Evolutionary conservation across 2,113 vertebrate species (phyloP), one percentile per base, ranked within the genome.

Genomic region (Taxidea taxus): DNA sequence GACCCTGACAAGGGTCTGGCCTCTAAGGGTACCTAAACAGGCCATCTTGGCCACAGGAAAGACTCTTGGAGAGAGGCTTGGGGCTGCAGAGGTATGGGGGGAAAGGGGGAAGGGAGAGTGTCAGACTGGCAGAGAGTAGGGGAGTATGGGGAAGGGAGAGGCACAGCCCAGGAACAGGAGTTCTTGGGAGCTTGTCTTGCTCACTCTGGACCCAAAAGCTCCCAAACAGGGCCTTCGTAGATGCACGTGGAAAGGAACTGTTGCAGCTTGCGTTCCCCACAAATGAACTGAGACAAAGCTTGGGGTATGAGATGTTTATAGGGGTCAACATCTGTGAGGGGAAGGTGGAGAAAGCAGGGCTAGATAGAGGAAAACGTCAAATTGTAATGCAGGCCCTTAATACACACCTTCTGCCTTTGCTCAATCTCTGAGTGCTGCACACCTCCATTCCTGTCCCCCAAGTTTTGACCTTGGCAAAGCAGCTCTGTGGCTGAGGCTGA

Each of bases 381-480:
- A 34, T 15, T 1, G 4, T 21, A n/a, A 95, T 0, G 23, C 3
- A 27, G 47, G 34, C 10, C n/a, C 34, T 66, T 58, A 49, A 23
- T 42, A 21, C 5, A 15, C 4, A 0, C 20, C 27, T 47, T 58
- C 6, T 4, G 51, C 13, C 60, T 72, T 74, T 29, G 21, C 70
- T 90, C 10, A 16, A 5, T 51, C 47, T 66, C 47, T n/a, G 64
- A 14, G 13, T 18, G 13, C 39, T 44, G 60, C 20, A 7, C 7
- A 44, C n/a, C 10, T 2, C 2, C 9, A 3, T 4, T 0, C 47
- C 44, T 3, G 8, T 15, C 1, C 0, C 21, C 23, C 37, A 5
- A 29, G 20, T 20, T 87, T 68, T 91, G 16, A 12, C 27, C 21
- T 56, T 39, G 62, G 15, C 42, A 23, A 42, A 51, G 42, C 9